Base-by-base conservation (phyloP, 2,113 vertebrate species). In the Lipophrys pholis region DNA sequence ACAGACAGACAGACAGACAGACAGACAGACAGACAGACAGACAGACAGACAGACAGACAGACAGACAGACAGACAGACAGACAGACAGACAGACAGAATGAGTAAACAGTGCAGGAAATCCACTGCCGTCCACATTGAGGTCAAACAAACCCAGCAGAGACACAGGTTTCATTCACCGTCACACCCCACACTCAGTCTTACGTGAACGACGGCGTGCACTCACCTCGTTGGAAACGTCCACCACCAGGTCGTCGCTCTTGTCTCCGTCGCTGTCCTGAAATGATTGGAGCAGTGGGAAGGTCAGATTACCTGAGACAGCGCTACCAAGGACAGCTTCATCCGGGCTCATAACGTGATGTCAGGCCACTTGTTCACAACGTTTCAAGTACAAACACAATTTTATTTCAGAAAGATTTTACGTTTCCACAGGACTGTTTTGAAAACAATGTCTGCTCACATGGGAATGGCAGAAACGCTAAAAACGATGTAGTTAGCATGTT, bases 201-300 rank as follows among this genome's bases (percentile, higher is more conserved):
- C 75, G 78, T 84, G 84, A 83, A 63, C 61, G 70, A 73, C 79
- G 69, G n/a, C n/a, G n/a, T n/a, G n/a, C 21, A 55, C 91, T 90
- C 87, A 98, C 97, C 95, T 98, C 97, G 0, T 99, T 98, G 78
- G 97, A 99, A 56, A 99, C 97, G 0, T 99, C 97, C 8, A 99
- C 97, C 75, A 99, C 97, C 73, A 99, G 82, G 84, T 99, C 97
- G 0, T 99, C 97, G 9, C 97, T 99, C 85, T 99, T 99, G 92
- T 99, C 97, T 6, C 97, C 97, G 0, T 99, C 97, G 10, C 97
- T 98, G 92, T 99, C 97, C 97, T 99, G 90, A 49, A 87, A 87
- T 11, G 77, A 87, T 69, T 10, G 54, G 5, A 69, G 2, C 66
- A 68, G 21, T 30, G 21, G 21, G 2, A 4, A 4, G 21, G 21